phyloP scores from a whole-genome alignment of 1,140 invertebrate genomes.

The Drosophila serrata region DNA sequence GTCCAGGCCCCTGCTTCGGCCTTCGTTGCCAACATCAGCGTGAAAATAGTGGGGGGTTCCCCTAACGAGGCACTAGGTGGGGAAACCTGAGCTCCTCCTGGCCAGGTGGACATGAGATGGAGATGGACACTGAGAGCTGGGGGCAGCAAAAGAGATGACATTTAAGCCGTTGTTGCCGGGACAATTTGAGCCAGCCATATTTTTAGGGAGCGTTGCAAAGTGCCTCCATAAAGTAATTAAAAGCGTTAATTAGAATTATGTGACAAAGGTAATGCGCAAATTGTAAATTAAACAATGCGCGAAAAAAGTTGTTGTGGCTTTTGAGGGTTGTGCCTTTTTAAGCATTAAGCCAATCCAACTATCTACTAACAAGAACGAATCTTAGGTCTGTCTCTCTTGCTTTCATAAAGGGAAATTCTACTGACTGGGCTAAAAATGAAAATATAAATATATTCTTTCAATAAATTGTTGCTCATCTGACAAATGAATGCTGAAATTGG shows the following conservation, averaged over 20 bases:
- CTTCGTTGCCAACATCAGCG: slow-evolving; percentile 46
- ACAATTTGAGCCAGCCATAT: slow-evolving; percentile 78
- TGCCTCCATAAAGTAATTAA: slow-evolving; percentile 83
- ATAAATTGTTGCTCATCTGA: slow-evolving; percentile 70
- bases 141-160: slow-evolving; percentile 50
- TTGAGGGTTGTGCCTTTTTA: slow-evolving; percentile 15
- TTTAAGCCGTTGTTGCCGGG: slow-evolving; percentile 73
- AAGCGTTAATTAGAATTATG: slow-evolving; percentile 83
- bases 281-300: slow-evolving; percentile 82
- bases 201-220: slow-evolving; percentile 79
- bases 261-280: slow-evolving; percentile 83
- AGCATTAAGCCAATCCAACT: slow-evolving; percentile 26
- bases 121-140: slow-evolving; percentile 3
- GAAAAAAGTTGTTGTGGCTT: slow-evolving; percentile 32
- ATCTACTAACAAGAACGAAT: slow-evolving; percentile 16
- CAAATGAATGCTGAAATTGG: slow-evolving; percentile 54
- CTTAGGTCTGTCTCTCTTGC: not conserved
- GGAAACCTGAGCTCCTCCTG: slow-evolving; percentile 18
- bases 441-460: slow-evolving; percentile 31
- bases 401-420: slow-evolving; percentile 38
- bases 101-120: slow-evolving; percentile 15
- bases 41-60: slow-evolving; percentile 64
- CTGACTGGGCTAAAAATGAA: slow-evolving; percentile 49
- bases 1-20: slow-evolving; percentile 56
- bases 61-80: slow-evolving; percentile 74